phyloP scores from a whole-genome alignment of 2,888 invertebrate species.

The Drosophila niveifrons region DNA sequence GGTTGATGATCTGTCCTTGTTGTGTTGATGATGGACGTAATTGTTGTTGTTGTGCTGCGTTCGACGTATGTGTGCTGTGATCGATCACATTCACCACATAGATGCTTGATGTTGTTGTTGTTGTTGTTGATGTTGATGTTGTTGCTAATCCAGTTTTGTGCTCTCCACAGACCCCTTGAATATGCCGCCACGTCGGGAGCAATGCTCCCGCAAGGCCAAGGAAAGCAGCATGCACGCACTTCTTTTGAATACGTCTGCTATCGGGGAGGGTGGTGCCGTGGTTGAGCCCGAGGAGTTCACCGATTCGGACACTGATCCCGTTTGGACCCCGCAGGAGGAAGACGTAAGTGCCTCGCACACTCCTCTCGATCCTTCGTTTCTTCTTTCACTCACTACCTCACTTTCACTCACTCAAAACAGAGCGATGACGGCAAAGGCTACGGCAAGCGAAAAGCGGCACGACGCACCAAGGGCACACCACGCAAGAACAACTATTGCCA shows the following conservation, averaged over 20 bases:
- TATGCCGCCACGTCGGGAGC: conserved; percentile 88
- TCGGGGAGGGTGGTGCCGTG: conserved; percentile 75
- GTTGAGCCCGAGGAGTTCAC: conserved; percentile 87
- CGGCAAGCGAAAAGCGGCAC: conserved; percentile 79
- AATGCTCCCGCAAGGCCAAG: conserved; percentile 89
- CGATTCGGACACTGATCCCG: conserved; percentile 90
- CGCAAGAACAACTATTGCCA: conserved; percentile 80
- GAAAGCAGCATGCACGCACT: conserved; percentile 88
- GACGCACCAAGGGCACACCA: conserved; percentile 81
- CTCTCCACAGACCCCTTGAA: conserved; percentile 85
- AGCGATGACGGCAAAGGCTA: conserved; percentile 81
- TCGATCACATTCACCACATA: conserved; percentile 34
- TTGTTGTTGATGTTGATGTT: conserved; percentile 17
- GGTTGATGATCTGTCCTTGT: conserved; percentile 34
- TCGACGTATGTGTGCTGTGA: conserved; percentile 22
- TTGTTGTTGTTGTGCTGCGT: conserved; percentile 54
- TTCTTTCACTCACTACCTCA: conserved; percentile 17
- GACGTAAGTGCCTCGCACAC: conserved; percentile 80
- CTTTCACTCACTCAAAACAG: conserved; percentile 44
- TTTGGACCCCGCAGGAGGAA: conserved; percentile 90
- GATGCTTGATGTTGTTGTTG: conserved; percentile 20
- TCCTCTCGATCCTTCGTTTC: conserved; percentile 36
- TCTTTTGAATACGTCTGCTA: conserved; percentile 83
- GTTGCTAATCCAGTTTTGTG: conserved; percentile 69
- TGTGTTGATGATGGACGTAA: conserved; percentile 41